Evolutionary conservation across 2,797 vertebrate genomes (phyloP).

Genomic region (Centroberyx gerrardi): DNA sequence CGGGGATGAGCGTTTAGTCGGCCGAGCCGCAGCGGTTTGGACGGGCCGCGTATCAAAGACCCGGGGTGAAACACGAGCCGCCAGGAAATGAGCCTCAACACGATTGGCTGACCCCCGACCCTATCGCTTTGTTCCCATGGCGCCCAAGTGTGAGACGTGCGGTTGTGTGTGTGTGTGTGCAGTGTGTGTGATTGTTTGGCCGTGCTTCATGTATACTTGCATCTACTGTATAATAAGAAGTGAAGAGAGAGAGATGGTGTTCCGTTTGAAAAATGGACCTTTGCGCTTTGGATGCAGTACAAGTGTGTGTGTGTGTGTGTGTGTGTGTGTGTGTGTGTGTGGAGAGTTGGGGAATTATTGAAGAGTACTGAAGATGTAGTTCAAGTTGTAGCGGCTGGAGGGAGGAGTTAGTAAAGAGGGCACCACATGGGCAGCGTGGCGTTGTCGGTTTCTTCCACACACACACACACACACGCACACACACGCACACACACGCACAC

Average conservation of each 20-base stretch:
- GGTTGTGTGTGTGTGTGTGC: background rate
- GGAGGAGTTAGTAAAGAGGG: slow-evolving; percentile 21
- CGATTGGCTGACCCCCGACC: slow-evolving; percentile 51
- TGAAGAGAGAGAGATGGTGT: slow-evolving; percentile 1
- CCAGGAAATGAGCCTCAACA: slow-evolving; percentile 55
- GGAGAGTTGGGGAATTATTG: background rate
- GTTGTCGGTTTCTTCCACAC: slow-evolving; percentile 35
- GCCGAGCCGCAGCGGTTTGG: slow-evolving; percentile 30
- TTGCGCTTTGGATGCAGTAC: background rate
- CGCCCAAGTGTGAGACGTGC: slow-evolving; percentile 1
- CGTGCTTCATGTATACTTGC: background rate
- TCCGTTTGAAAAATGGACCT: slow-evolving; percentile 19
- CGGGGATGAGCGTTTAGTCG: slow-evolving; percentile 37
- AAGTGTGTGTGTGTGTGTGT: background rate
- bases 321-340: slow-evolving; percentile 27
- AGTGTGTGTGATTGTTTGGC: slow-evolving; percentile 1
- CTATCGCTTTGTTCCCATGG: slow-evolving; percentile 29
- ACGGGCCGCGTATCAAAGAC: slow-evolving; percentile 36
- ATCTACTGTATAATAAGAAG: background rate
- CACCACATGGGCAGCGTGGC: slow-evolving; percentile 30
- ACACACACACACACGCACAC: slow-evolving; percentile 6
- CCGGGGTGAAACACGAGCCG: slow-evolving; percentile 52
- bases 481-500: slow-evolving; percentile 11
- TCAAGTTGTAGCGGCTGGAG: slow-evolving; percentile 4
- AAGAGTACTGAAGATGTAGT: background rate